phyloP scores from a whole-genome alignment of 2,888 invertebrate species.

The Caradrina clavipalpis region DNA sequence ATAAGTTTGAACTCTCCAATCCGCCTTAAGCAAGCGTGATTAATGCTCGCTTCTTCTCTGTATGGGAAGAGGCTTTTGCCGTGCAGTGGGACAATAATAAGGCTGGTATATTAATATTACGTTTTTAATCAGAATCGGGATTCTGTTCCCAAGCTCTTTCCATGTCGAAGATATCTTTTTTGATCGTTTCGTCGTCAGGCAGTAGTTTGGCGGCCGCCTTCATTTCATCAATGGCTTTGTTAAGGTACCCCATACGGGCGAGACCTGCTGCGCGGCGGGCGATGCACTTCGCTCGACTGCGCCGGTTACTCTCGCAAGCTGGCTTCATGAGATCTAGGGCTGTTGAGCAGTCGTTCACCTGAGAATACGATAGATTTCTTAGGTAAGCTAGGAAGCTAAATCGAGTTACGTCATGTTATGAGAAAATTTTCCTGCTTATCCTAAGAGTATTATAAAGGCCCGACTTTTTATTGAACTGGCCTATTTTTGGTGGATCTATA shows the following conservation, averaged over 20 bases:
- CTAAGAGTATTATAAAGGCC: no score
- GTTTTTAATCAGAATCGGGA: conserved; percentile 90
- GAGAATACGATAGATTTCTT: conserved; percentile 10
- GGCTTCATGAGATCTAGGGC: conserved; percentile 95
- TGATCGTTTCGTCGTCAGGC: conserved; percentile 92
- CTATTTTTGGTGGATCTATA: no score
- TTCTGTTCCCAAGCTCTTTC: conserved; percentile 95
- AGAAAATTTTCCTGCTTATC: no score
- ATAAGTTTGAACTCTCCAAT: no score
- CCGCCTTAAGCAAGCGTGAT: no score
- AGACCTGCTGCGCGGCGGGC: conserved; percentile 94
- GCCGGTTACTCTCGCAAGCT: conserved; percentile 93
- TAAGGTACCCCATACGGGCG: conserved; percentile 92
- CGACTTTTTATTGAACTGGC: no score
- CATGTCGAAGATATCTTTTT: conserved; percentile 93
- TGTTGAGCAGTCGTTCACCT: conserved; percentile 91
- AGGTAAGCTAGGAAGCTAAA: no score
- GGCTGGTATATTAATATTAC: background rate
- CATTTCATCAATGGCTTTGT: conserved; percentile 94
- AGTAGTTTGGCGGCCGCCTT: conserved; percentile 93
- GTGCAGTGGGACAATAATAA: no score
- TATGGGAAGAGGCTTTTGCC: no score
- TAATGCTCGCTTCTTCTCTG: no score
- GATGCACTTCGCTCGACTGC: conserved; percentile 93
- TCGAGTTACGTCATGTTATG: no score